Evolutionary conservation across 2,888 invertebrate species (phyloP), one percentile per base, ranked within the genome.

Genomic region (Napeogenes inachia): DNA sequence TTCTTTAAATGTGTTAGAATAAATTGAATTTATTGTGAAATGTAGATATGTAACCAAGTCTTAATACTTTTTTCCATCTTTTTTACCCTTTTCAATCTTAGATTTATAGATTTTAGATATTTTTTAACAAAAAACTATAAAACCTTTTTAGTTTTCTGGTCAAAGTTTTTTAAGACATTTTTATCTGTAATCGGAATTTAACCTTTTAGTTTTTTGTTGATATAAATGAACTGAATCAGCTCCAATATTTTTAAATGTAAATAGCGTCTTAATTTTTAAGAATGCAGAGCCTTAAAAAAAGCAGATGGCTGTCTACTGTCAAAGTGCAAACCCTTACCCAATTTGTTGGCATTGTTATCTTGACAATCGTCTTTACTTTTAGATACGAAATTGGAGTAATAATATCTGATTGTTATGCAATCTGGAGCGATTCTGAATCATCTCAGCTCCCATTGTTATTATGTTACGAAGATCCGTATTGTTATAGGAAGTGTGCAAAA

Each of bases 401-500:
- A 86, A 84, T 83, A 84, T 72, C 72, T 72, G 73, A 84, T 85
- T 82, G 83, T 84, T 79, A 82, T 82, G 76, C 82, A 84, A 88
- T 88, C 81, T 84, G 78, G 86, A 83, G 84, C 82, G 76, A 73
- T 73, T 70, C 73, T 70, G 74, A 65, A 62, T 70, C 70, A 70
- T 70, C 62, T 3, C 5, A 38, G 38, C 66, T 61, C 70, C 73
- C 70, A 76, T 82, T 84, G 84, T 85, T 76, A 73, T 68, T 75
- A 61, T 68, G 54, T 58, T 5, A 21, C 62, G 64, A 68, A 67
- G 66, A 66, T 68, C 62, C 62, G 72, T 73, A 68, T 76, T 73
- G 79, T 84, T 79, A 76, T 81, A 84, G 87, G 87, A 88, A 87
- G 85, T 85, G 80, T 84, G 87, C 87, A 78, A 86, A 80, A 73